These are phyloP conservation scores for Aleadryas rufinucha DNA, from an alignment of 2,113 vertebrate genomes.

Conservation along the genomic window DNA sequence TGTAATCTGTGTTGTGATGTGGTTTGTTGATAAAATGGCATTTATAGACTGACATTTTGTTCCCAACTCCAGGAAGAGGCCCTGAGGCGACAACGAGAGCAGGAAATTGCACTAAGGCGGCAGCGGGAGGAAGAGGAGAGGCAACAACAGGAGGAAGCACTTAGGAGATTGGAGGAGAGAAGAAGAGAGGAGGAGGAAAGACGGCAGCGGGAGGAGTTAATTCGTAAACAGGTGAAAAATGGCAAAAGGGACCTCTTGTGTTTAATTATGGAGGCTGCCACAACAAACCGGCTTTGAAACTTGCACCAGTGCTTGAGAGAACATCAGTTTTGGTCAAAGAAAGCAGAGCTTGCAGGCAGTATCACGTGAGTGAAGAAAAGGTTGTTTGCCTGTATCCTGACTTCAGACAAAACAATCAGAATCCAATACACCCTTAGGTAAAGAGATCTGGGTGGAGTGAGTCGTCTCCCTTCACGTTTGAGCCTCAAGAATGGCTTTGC, in stretches of 20 bases:
- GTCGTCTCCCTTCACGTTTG: background rate
- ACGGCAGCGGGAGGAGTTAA: conserved; percentile 86
- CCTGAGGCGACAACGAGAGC: conserved; percentile 73
- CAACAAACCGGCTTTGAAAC: background rate
- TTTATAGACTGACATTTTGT: background rate
- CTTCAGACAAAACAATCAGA: background rate
- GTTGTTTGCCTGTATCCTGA: background rate
- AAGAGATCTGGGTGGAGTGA: background rate
- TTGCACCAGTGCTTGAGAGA: rapidly evolving
- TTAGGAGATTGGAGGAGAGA: conserved; percentile 86
- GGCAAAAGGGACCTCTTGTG: background rate
- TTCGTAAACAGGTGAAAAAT: conserved; percentile 87
- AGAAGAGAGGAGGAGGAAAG: conserved; percentile 92
- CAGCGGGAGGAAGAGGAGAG: conserved; percentile 93
- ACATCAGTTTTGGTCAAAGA: background rate
- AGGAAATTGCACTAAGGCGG: conserved; percentile 89
- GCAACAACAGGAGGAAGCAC: conserved; percentile 89
- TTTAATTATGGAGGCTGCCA: background rate
- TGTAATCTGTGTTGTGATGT: conserved; percentile 23
- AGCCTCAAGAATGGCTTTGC: background rate
- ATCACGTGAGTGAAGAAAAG: background rate
- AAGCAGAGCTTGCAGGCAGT: background rate
- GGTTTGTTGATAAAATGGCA: background rate
- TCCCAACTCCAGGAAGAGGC: conserved; percentile 75
- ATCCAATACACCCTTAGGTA: background rate